phyloP scores from a whole-genome alignment of 2,888 invertebrate genomes.

The Salticus scenicus region DNA sequence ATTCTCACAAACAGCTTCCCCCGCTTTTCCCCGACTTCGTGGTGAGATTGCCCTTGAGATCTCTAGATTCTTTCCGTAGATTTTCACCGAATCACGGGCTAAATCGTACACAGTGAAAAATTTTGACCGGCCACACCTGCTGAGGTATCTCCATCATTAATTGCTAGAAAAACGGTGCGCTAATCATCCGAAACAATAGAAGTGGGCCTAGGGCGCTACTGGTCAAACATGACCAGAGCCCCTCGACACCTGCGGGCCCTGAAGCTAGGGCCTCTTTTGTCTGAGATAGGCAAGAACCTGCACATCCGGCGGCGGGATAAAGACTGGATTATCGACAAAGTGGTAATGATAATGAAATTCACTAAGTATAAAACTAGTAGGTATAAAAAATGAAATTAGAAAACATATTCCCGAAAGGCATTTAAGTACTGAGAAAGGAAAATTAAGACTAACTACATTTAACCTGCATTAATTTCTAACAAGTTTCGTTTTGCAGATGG shows the following conservation, averaged over 20 bases:
- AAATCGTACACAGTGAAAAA: background rate
- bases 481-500: too few species aligned
- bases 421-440: too few species aligned
- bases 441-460: too few species aligned
- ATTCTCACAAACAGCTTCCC: background rate
- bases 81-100: too few species aligned
- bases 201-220: conserved; percentile 10
- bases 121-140: conserved; percentile 26
- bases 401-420: too few species aligned
- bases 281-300: background rate
- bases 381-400: background rate
- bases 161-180: conserved; percentile 21
- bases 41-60: background rate
- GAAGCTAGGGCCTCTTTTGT: background rate
- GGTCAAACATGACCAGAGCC: background rate
- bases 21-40: background rate
- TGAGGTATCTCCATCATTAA: conserved; percentile 21
- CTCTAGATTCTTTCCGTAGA: too few species aligned
- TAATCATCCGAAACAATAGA: conserved; percentile 29
- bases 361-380: background rate
- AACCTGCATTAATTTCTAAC: too few species aligned
- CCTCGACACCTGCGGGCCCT: conserved; percentile 3
- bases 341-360: background rate
- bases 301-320: background rate
- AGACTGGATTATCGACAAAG: background rate